phyloP scores from a whole-genome alignment of 2,113 vertebrate species.

The Brachypteracias leptosomus region DNA sequence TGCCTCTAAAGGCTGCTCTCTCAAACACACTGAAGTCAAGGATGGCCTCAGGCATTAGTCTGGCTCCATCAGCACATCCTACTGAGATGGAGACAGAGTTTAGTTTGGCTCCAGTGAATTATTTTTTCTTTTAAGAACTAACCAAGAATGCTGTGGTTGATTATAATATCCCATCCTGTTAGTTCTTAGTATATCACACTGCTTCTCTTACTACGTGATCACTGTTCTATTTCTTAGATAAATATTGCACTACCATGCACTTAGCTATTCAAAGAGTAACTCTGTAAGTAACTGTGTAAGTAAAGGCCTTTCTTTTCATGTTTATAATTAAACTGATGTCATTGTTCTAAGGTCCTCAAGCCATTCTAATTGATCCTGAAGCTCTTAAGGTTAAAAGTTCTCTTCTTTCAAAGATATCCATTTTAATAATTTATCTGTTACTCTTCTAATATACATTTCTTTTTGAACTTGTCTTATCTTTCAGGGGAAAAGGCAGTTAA shows the following conservation, averaged over 20 bases:
- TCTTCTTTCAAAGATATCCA: background rate
- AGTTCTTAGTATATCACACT: background rate
- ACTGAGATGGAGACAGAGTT: rapidly evolving
- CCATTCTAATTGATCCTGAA: background rate
- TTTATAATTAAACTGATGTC: background rate
- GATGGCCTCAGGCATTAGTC: background rate
- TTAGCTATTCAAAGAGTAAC: background rate
- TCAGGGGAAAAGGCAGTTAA: background rate
- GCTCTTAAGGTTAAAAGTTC: background rate
- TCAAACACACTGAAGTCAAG: background rate
- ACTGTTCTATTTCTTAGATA: background rate
- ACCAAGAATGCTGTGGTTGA: background rate
- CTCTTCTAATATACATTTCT: background rate
- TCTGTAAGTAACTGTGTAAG: background rate
- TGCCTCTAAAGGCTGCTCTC: background rate
- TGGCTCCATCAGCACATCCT: background rate
- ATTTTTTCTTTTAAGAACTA: background rate
- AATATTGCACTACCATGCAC: background rate
- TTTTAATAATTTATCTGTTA: slow-evolving; percentile 38
- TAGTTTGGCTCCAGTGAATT: background rate
- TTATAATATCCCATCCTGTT: background rate
- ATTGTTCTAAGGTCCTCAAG: background rate
- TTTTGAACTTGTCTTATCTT: background rate
- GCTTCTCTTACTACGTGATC: background rate
- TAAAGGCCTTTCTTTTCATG: background rate